Evolutionary conservation across 2,113 vertebrate species (phyloP).

Genomic region (Muntiacus reevesi): DNA sequence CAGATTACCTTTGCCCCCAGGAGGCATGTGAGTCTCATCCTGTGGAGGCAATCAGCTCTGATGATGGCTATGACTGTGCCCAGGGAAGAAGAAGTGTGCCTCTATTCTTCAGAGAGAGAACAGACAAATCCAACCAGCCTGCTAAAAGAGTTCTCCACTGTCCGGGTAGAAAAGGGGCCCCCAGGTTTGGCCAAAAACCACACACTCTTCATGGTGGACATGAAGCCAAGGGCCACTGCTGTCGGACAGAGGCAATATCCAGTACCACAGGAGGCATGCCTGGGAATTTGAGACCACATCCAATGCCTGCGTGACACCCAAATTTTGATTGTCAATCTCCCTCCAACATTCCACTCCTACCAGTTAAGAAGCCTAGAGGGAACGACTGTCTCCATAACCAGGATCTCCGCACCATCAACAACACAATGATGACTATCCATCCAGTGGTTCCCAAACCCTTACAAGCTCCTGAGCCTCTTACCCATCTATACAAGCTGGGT

Average conservation of each 20-base stretch:
- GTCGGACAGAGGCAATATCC: neutral
- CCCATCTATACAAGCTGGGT: neutral
- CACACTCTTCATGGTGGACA: neutral
- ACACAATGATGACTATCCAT: neutral
- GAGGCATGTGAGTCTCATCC: accelerated
- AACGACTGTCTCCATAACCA: neutral
- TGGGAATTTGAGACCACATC: neutral
- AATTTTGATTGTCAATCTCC: neutral
- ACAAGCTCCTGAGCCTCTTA: neutral
- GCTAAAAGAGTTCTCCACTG: neutral
- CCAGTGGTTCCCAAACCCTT: neutral
- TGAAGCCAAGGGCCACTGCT: neutral
- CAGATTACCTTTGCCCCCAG: neutral
- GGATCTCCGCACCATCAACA: neutral
- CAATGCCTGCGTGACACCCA: neutral
- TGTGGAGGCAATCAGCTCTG: neutral
- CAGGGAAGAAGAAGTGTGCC: neutral
- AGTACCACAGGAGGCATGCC: neutral
- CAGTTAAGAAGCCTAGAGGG: neutral
- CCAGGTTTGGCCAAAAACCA: neutral
- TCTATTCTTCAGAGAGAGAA: neutral
- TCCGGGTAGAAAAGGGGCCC: neutral
- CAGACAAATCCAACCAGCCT: neutral
- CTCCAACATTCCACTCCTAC: neutral
- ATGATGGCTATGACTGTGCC: neutral